Percentiles rank a stretch among this genome's conserved stretches.
Evolutionary conservation across 1,140 invertebrate species (phyloP).

Genomic region (Euura lappo): DNA sequence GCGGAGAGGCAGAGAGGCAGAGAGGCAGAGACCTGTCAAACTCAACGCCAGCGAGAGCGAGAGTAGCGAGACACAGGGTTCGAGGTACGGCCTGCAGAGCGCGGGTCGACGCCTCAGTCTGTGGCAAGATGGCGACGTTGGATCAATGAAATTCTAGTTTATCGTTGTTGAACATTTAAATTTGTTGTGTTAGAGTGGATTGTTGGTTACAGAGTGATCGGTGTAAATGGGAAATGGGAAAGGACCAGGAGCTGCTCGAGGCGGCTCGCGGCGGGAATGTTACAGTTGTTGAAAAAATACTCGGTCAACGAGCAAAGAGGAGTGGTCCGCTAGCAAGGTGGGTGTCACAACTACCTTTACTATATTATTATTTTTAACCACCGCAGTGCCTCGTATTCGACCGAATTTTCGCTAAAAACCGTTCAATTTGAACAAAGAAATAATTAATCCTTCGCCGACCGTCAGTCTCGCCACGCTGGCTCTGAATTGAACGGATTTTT

Average conservation of each 20-base stretch:
- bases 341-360: slow-evolving; percentile 52
- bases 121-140: slow-evolving; percentile 70
- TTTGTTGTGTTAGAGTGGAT: slow-evolving; percentile 41
- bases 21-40: not conserved
- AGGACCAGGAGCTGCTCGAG: slow-evolving; percentile 95
- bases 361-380: no score
- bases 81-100: no score
- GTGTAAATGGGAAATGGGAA: slow-evolving; percentile 84
- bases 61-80: no score
- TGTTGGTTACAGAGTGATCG: slow-evolving; percentile 34
- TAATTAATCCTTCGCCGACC: no score
- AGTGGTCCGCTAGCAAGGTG: slow-evolving; percentile 92
- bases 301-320: slow-evolving; percentile 87
- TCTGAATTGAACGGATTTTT: no score
- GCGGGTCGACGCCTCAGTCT: slow-evolving; percentile 26
- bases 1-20: not conserved
- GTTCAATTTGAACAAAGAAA: no score
- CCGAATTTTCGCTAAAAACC: no score
- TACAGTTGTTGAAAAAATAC: slow-evolving; percentile 87
- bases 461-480: no score
- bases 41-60: not conserved
- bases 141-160: slow-evolving; percentile 76
- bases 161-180: slow-evolving; percentile 65
- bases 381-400: no score
- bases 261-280: slow-evolving; percentile 92